Base-by-base conservation (phyloP, 2,113 vertebrate species). In the Callopanchax toddi region DNA sequence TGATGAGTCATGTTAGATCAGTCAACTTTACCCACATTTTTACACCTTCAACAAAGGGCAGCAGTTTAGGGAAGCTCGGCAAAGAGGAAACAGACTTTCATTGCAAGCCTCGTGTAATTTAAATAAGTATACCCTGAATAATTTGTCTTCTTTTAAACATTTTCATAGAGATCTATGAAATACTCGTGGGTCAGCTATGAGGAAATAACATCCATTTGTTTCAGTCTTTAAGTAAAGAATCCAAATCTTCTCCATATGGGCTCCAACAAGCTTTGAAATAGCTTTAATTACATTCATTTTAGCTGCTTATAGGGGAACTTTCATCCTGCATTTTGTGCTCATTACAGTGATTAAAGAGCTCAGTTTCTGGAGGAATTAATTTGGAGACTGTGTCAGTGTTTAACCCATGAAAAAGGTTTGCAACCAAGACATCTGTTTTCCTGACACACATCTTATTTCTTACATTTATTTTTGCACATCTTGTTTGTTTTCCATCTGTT, bases 191-290 rank as follows among this genome's bases (percentile, higher is more conserved):
- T 20, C 43, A 72, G 34, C 16, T 22, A 0, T 25, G 34, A 50
- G 25, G n/a, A 21, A 7, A 18, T 20, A 25, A 45, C 10, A 32
- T 9, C 29, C 29, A 32, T 6, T 32, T 32, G 29, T 32, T 32
- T 52, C 45, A 49, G 23, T 40, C 3, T 37, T 12, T 6, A 7
- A 11, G 46, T 23, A 13, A 22, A 29, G 6, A 16, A 44, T 40
- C 13, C 32, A n/a, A 54, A 25, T 40, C 23, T 44, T 29, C 44
- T 25, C 26, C n/a, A 20, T 16, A 25, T 25, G 13, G 26, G n/a
- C 45, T 22, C 32, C 3, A 25, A 46, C 12, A 60, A 45, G 49
- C 7, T 48, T 39, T 66, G 10, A 60, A 59, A 39, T 21, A 59
- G 32, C 23, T 53, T 60, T 52, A 15, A 52, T 44, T 44, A 44